Percentiles rank a stretch among this genome's conserved stretches.
Conservation (phyloP, 2,113 vertebrate genomes). For the Coreoperca whiteheadi region DNA sequence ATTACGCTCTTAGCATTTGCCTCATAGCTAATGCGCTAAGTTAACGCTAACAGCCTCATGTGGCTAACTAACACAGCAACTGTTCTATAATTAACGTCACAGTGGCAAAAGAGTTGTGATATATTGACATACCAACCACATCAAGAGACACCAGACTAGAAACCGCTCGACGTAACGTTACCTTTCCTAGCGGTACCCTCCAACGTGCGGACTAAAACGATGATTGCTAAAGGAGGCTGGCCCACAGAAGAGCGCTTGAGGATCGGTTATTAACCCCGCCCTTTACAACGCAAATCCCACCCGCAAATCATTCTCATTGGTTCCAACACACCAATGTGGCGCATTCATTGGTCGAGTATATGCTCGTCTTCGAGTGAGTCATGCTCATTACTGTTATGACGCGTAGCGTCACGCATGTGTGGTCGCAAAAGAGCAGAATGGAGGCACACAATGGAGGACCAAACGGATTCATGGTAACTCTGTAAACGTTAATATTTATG, state of each 20-base stretch:
- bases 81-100: too few species aligned
- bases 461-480: too few species aligned
- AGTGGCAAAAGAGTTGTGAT: neutral
- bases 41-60: neutral
- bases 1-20: neutral
- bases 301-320: conserved; percentile 23
- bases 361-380: conserved; percentile 21
- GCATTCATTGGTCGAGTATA: conserved; percentile 37
- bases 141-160: neutral
- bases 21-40: neutral
- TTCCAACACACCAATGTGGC: rapidly evolving
- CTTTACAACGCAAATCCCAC: neutral
- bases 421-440: too few species aligned
- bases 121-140: rapidly evolving
- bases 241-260: neutral
- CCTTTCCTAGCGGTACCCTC: neutral
- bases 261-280: neutral
- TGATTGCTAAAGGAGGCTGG: neutral
- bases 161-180: neutral
- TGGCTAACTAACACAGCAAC: neutral
- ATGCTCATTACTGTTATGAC: neutral
- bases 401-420: conserved; percentile 7
- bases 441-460: too few species aligned
- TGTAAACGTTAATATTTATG: too few species aligned
- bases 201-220: neutral